A percentile compares a stretch with the other conserved stretches of the same genome.
Evolutionary conservation across 1,140 invertebrate genomes (phyloP).

Genomic region (Pararge aegeria): DNA sequence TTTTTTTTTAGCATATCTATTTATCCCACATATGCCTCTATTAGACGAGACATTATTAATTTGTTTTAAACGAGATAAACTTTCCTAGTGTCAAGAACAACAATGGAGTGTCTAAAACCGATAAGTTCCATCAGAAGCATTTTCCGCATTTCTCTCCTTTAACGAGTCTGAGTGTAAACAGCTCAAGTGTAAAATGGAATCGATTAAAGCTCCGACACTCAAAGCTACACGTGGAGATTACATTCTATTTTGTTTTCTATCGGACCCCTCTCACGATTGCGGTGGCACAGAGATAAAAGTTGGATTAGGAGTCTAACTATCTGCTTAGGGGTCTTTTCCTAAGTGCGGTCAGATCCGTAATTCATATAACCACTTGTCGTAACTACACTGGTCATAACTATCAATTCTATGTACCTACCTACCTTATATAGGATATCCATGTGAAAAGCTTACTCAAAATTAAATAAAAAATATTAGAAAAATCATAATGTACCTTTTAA

Average conservation of each 20-base stretch:
- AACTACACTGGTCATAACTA: too few species aligned
- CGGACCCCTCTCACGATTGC: slow-evolving; percentile 22
- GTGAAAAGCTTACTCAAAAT: not conserved
- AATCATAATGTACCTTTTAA: too few species aligned
- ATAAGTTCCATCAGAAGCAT: slow-evolving; percentile 3
- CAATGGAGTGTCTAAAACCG: not conserved
- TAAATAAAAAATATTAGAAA: too few species aligned
- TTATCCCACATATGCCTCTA: too few species aligned
- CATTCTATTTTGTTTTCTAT: slow-evolving; percentile 30
- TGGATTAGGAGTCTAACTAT: slow-evolving; percentile 26
- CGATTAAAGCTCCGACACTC: slow-evolving; percentile 16
- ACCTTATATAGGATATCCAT: not conserved
- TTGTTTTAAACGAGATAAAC: too few species aligned
- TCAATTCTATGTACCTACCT: not conserved
- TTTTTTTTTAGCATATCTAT: too few species aligned
- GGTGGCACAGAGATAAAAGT: slow-evolving; percentile 23
- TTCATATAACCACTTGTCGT: not conserved
- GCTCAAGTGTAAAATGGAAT: slow-evolving; percentile 9
- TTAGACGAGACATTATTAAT: too few species aligned
- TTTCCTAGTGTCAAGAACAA: not conserved
- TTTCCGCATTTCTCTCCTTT: slow-evolving; percentile 16
- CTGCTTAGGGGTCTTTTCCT: slow-evolving; percentile 8
- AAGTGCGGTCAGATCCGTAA: slow-evolving; percentile 13
- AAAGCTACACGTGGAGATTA: slow-evolving; percentile 25
- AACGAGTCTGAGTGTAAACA: slow-evolving; percentile 15